Conservation (phyloP, 2,113 vertebrate species). For the Caranx melampygus region DNA sequence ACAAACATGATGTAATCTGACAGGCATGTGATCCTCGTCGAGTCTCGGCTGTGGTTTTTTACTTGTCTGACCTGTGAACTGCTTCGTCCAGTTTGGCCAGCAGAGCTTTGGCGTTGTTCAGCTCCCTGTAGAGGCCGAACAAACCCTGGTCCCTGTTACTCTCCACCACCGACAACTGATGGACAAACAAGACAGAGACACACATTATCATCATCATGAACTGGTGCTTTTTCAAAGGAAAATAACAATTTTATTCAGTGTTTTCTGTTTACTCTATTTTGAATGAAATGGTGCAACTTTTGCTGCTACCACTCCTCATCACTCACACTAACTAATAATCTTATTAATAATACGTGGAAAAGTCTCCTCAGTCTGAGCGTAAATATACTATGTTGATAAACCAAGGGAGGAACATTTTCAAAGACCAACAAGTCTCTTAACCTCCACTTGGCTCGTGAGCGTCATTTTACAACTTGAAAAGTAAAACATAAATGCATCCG, state of each 20-base stretch:
- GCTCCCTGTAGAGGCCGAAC: slow-evolving; percentile 57
- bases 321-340: too few relatives aligned
- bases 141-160: slow-evolving; percentile 57
- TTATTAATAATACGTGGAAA: not conserved
- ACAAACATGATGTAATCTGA: not conserved
- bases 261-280: too few relatives aligned
- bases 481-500: not conserved
- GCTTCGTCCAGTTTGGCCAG: slow-evolving; percentile 72
- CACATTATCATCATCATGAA: not conserved
- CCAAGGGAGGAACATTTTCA: not conserved
- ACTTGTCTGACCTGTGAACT: slow-evolving; percentile 55
- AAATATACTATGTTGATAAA: not conserved
- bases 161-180: slow-evolving; percentile 69
- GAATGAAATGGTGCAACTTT: too few relatives aligned
- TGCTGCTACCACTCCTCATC: not conserved
- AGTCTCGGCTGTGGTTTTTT: not conserved
- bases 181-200: not conserved
- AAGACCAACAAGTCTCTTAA: not conserved
- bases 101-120: slow-evolving; percentile 56
- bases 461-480: not conserved
- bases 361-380: not conserved
- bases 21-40: not conserved
- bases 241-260: not conserved
- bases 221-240: not conserved
- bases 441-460: not conserved